Conservation (phyloP, 2,113 vertebrate genomes). For the Oxyura jamaicensis region DNA sequence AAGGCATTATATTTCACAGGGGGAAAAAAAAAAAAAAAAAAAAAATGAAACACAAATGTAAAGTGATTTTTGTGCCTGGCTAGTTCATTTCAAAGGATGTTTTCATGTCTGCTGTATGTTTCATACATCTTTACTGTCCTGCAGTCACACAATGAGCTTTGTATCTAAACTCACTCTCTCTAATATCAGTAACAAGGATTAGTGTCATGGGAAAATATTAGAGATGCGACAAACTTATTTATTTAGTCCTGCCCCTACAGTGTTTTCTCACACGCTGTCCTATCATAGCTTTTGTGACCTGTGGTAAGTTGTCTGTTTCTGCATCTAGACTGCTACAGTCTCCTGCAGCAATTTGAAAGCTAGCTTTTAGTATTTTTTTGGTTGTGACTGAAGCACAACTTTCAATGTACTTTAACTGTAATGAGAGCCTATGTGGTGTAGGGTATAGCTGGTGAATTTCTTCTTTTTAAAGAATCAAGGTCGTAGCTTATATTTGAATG, state of each 20-base stretch:
- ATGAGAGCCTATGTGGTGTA: neutral
- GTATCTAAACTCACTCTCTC: neutral
- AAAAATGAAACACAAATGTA: neutral
- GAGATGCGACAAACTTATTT: neutral
- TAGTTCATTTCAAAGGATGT: neutral
- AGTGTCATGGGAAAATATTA: neutral
- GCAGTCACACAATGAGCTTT: neutral
- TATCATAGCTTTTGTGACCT: neutral
- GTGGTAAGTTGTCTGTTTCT: neutral
- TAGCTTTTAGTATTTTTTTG: neutral
- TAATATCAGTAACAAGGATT: neutral
- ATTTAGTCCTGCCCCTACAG: neutral
- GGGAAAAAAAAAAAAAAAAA: neutral
- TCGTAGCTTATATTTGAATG: neutral
- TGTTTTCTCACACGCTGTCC: fast-evolving
- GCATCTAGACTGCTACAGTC: neutral
- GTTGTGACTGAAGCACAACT: neutral
- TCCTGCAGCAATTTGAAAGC: neutral
- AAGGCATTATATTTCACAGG: neutral
- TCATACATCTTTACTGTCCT: neutral
- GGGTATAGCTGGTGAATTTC: neutral
- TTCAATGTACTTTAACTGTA: neutral
- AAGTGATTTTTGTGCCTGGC: neutral
- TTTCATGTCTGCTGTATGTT: neutral
- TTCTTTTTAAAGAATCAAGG: neutral